A percentile compares a stretch with the other conserved stretches of the same genome.
Evolutionary conservation across 2,888 invertebrate genomes (phyloP).

Genomic region (Cyaniris semiargus): DNA sequence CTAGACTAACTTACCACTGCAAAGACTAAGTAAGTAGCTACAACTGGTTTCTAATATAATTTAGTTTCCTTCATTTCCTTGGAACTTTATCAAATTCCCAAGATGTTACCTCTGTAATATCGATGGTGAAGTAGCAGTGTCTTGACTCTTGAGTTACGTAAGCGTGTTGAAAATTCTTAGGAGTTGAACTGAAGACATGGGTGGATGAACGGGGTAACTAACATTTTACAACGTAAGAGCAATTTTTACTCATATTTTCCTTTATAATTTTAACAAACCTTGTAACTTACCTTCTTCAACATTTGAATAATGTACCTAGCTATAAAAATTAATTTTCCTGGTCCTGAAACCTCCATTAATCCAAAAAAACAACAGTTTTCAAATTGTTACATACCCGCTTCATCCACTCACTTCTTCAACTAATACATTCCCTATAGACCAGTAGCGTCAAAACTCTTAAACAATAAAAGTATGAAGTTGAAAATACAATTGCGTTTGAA

Average conservation of each 20-base stretch:
- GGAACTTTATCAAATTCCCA: constrained; percentile 17
- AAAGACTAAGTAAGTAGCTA: no score
- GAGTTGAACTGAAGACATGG: background rate
- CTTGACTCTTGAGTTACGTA: constrained; percentile 17
- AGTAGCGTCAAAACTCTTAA: background rate
- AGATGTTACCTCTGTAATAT: constrained; percentile 13
- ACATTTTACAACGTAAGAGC: no score
- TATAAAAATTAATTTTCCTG: no score
- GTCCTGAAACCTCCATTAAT: no score
- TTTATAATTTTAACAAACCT: no score
- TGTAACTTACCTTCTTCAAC: no score
- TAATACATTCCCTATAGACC: constrained; percentile 25
- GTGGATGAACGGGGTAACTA: no score
- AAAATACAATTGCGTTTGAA: constrained; percentile 15
- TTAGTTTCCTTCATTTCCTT: background rate
- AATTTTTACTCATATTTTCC: no score
- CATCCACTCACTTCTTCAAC: background rate
- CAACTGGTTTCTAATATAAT: background rate
- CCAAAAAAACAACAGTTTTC: no score
- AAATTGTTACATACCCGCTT: no score
- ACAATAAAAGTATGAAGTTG: constrained; percentile 22
- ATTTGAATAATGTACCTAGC: no score
- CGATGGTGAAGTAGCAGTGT: constrained; percentile 7
- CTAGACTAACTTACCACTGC: no score
- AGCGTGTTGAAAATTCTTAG: constrained; percentile 26